Evolutionary conservation across 2,797 vertebrate species (phyloP).

Genomic region (Chaetophractus vellerosus): DNA sequence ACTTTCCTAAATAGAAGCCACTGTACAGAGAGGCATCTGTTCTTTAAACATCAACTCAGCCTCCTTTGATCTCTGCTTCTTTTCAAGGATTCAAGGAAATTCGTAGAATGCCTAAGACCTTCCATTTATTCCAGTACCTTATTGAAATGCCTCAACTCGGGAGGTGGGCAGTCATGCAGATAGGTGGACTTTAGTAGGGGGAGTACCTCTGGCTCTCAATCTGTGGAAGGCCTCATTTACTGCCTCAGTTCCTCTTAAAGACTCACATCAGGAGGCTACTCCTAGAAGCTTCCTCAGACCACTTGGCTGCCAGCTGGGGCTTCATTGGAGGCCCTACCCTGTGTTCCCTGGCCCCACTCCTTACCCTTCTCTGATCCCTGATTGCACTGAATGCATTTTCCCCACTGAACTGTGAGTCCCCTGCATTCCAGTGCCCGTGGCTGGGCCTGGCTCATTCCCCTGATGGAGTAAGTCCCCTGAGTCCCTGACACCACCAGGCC

Average conservation of each 20-base stretch:
- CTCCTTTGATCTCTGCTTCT: conserved; percentile 23
- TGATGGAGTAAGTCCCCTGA: not conserved
- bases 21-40: not conserved
- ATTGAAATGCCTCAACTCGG: not conserved
- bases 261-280: not conserved
- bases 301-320: not conserved
- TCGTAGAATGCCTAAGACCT: not conserved
- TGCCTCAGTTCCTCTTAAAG: not conserved
- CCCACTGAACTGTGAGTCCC: not conserved
- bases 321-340: not conserved
- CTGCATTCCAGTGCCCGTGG: not conserved
- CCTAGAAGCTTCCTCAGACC: not conserved
- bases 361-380: not conserved
- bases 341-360: not conserved
- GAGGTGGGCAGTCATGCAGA: not conserved
- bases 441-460: not conserved
- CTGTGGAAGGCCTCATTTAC: not conserved
- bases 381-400: not conserved
- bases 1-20: conserved; percentile 48
- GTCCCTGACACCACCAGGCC: not conserved
- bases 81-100: conserved; percentile 44
- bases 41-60: not conserved
- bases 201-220: not conserved
- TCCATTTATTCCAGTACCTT: not conserved
- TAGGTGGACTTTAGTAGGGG: not conserved